A percentile compares a stretch with the other conserved stretches of the same genome.
phyloP scores from a whole-genome alignment of 2,113 vertebrate species.

The Thomomys bottae region DNA sequence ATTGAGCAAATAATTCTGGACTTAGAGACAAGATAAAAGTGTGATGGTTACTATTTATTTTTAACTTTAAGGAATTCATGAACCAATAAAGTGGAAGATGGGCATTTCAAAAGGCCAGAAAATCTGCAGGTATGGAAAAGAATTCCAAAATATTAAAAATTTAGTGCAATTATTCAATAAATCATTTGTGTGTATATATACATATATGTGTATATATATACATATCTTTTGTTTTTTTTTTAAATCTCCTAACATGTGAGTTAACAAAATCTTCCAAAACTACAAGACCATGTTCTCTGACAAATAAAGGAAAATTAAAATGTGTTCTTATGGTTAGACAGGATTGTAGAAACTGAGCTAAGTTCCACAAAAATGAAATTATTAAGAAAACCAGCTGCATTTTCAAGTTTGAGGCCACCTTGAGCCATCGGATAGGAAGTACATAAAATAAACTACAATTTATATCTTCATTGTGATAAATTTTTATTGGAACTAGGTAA shows the following conservation, averaged over 20 bases:
- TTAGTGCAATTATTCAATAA: not conserved
- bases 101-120: slow-evolving; percentile 17
- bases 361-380: not conserved
- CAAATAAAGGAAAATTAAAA: not conserved
- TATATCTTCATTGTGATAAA: not conserved
- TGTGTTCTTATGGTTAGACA: not conserved
- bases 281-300: not conserved
- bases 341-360: not conserved
- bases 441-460: not conserved
- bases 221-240: no score
- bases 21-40: not conserved
- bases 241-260: not conserved
- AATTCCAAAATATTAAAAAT: not conserved
- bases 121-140: not conserved
- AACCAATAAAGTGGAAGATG: not conserved
- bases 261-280: not conserved
- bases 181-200: no score
- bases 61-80: not conserved
- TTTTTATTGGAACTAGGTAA: not conserved
- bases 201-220: no score
- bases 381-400: not conserved
- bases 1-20: not conserved
- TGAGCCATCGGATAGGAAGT: not conserved
- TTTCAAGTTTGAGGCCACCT: not conserved
- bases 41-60: not conserved